Conservation (phyloP, 2,888 invertebrate genomes). For the Pogonocherus hispidulus region DNA sequence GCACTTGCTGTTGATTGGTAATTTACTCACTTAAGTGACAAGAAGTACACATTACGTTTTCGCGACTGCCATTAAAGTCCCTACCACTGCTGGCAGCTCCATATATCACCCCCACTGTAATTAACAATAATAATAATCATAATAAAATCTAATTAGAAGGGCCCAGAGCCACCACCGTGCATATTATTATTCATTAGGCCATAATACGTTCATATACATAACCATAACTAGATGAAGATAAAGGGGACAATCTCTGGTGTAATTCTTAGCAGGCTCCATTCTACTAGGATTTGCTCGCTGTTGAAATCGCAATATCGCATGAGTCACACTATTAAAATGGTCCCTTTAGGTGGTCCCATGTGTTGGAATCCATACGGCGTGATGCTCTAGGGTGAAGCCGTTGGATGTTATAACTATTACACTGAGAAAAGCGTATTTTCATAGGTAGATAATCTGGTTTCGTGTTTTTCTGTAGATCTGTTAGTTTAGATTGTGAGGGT, state of each 20-base stretch:
- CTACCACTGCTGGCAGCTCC: background rate
- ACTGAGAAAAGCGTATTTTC: background rate
- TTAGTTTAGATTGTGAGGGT: too few species aligned
- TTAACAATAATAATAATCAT: constrained; percentile 36
- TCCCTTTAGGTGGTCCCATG: constrained; percentile 50
- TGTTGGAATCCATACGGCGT: constrained; percentile 49
- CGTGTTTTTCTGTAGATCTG: too few species aligned
- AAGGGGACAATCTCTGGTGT: constrained; percentile 39
- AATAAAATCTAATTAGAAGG: constrained; percentile 30
- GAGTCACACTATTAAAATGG: constrained; percentile 42
- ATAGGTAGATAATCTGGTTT: too few species aligned
- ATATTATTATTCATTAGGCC: constrained; percentile 37
- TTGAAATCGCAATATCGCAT: constrained; percentile 35
- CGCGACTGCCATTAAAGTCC: too few species aligned
- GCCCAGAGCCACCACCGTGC: constrained; percentile 6
- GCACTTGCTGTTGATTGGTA: too few species aligned
- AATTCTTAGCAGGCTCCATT: constrained; percentile 32
- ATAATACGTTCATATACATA: constrained; percentile 38
- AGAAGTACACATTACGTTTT: too few species aligned
- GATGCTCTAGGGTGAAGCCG: constrained; percentile 24
- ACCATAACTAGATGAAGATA: constrained; percentile 43
- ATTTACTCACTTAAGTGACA: too few species aligned
- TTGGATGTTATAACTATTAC: background rate
- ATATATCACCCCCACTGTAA: constrained; percentile 1
- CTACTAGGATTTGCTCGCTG: constrained; percentile 34